These are phyloP conservation scores for Chelidonichthys spinosus DNA, from an alignment of 2,797 vertebrate species.

Conservation along the genomic window DNA sequence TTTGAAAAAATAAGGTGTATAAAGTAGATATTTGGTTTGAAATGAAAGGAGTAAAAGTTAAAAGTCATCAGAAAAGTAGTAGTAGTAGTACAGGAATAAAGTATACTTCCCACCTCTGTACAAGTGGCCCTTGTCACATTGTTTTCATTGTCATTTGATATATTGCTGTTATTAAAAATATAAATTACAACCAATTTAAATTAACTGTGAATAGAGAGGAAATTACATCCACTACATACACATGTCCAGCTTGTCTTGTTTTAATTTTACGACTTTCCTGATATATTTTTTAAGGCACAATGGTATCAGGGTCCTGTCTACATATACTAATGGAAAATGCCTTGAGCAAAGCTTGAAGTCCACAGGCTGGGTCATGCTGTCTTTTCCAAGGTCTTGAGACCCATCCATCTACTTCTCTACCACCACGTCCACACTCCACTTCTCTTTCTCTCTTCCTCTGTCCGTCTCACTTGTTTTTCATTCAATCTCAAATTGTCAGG, in stretches of 20 bases:
- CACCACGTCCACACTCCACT: not conserved
- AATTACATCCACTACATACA: too few species aligned
- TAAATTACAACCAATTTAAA: too few species aligned
- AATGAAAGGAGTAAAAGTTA: too few species aligned
- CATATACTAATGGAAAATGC: constrained; percentile 13
- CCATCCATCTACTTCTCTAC: not conserved
- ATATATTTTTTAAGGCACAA: not conserved
- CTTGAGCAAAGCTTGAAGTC: constrained; percentile 17
- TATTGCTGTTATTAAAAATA: not conserved
- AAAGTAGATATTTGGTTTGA: too few species aligned
- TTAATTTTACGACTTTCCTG: not conserved
- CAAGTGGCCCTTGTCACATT: not conserved
- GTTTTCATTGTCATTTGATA: not conserved
- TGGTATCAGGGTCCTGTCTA: not conserved
- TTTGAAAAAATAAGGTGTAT: too few species aligned
- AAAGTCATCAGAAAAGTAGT: too few species aligned
- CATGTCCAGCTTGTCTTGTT: not conserved
- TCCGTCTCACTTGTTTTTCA: constrained; percentile 50
- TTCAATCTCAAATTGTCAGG: constrained; percentile 58
- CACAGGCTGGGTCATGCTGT: not conserved
- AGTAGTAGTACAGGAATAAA: too few species aligned
- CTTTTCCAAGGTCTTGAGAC: constrained; percentile 2
- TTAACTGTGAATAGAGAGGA: not conserved
- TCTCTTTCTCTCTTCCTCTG: not conserved
- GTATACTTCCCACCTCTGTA: too few species aligned